phyloP scores from a whole-genome alignment of 2,888 invertebrate genomes.

The Abrostola triplasia region DNA sequence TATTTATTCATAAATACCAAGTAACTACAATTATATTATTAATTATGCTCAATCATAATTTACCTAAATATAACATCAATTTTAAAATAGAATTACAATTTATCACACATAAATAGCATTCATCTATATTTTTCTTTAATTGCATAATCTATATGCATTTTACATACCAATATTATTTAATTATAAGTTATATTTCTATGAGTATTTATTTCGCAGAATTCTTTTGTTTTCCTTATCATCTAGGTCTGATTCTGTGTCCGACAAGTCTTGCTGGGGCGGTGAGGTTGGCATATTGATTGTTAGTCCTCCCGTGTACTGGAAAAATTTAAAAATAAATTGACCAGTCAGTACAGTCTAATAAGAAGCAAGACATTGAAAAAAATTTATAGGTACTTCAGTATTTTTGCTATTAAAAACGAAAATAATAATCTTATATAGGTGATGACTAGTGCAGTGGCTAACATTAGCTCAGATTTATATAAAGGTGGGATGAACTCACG shows the following conservation, averaged over 20 bases:
- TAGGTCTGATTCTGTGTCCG: constrained; percentile 78
- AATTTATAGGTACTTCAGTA: too few species aligned
- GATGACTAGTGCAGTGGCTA: too few species aligned
- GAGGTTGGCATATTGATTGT: constrained; percentile 58
- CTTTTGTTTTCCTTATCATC: constrained; percentile 68
- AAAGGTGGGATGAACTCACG: constrained; percentile 62
- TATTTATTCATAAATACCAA: too few species aligned
- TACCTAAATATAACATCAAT: constrained; percentile 35
- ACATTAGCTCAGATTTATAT: too few species aligned
- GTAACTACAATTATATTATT: neutral
- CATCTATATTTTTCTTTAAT: neutral
- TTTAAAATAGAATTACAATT: constrained; percentile 15
- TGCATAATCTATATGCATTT: neutral
- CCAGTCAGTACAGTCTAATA: too few species aligned
- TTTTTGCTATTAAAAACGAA: too few species aligned
- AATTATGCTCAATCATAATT: constrained; percentile 67
- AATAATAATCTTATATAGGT: too few species aligned
- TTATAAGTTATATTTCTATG: neutral
- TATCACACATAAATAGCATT: neutral
- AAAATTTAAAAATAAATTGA: too few species aligned
- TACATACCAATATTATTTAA: neutral
- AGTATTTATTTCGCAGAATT: constrained; percentile 42
- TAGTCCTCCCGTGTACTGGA: constrained; percentile 68
- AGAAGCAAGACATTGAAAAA: too few species aligned
- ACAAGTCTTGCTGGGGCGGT: constrained; percentile 64